Evolutionary conservation across 1,140 invertebrate species (phyloP).

Genomic region (Panagrolaimus sp.): DNA sequence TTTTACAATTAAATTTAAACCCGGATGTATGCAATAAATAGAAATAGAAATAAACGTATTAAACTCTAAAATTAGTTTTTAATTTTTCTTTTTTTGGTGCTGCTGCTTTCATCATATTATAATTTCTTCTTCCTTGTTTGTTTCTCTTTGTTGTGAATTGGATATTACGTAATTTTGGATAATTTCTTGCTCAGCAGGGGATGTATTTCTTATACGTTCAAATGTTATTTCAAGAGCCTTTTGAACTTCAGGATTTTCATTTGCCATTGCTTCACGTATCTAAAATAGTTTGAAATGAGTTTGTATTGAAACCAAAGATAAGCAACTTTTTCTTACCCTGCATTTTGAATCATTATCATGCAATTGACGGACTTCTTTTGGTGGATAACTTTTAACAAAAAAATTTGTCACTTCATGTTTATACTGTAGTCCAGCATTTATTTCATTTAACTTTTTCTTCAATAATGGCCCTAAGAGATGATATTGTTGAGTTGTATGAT

Average conservation of each 20-base stretch:
- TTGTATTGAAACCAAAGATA: neutral
- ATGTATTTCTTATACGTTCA: neutral
- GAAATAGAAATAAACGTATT: too few species aligned
- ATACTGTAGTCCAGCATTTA: neutral
- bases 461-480: neutral
- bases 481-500: neutral
- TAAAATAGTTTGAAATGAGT: neutral
- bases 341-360: neutral
- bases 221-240: neutral
- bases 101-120: too few species aligned
- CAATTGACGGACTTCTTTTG: neutral
- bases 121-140: too few species aligned
- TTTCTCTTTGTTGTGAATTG: neutral
- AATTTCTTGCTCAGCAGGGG: neutral
- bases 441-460: neutral
- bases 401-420: neutral
- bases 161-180: slow-evolving; percentile 12
- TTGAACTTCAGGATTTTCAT: neutral
- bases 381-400: neutral
- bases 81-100: too few species aligned
- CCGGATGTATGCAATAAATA: too few species aligned
- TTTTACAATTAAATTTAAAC: too few species aligned
- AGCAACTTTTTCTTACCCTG: neutral
- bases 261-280: neutral
- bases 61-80: too few species aligned